Percentiles rank a stretch among this genome's conserved stretches.
Evolutionary conservation across 2,888 invertebrate species (phyloP).

Genomic region (Platycheirus albimanus): DNA sequence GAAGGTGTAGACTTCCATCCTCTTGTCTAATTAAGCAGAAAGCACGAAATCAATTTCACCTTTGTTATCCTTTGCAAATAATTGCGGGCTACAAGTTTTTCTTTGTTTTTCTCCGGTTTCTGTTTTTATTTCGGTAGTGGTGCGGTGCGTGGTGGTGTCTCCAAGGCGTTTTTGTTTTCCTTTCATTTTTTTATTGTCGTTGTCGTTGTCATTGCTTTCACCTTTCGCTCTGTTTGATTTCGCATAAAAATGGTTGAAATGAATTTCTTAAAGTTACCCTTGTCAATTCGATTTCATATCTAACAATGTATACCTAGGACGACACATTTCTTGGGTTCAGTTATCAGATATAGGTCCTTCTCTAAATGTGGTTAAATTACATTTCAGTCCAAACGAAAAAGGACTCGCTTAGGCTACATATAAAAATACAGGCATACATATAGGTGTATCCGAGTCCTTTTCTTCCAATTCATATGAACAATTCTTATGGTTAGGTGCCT

Average conservation of each 20-base stretch:
- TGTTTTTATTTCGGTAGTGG: not conserved
- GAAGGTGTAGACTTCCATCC: not conserved
- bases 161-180: constrained; percentile 7
- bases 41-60: constrained; percentile 72
- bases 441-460: not conserved
- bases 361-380: constrained; percentile 44
- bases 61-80: constrained; percentile 72
- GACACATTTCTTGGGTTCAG: constrained; percentile 22
- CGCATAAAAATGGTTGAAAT: constrained; percentile 20
- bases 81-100: constrained; percentile 53
- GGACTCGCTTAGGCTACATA: too few relatives aligned
- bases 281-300: constrained; percentile 35
- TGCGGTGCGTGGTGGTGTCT: constrained; percentile 23
- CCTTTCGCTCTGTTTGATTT: constrained; percentile 42
- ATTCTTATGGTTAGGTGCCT: constrained; percentile 46
- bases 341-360: not conserved
- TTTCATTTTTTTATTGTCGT: not conserved
- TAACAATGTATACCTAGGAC: not conserved
- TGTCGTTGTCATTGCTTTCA: constrained; percentile 8
- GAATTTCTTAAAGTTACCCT: constrained; percentile 44
- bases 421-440: not conserved
- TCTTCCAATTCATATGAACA: constrained; percentile 50
- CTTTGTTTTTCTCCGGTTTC: not conserved
- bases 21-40: constrained; percentile 68
- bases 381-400: constrained; percentile 27